Conservation (phyloP, 2,797 vertebrate genomes). For the Glossophaga mutica region DNA sequence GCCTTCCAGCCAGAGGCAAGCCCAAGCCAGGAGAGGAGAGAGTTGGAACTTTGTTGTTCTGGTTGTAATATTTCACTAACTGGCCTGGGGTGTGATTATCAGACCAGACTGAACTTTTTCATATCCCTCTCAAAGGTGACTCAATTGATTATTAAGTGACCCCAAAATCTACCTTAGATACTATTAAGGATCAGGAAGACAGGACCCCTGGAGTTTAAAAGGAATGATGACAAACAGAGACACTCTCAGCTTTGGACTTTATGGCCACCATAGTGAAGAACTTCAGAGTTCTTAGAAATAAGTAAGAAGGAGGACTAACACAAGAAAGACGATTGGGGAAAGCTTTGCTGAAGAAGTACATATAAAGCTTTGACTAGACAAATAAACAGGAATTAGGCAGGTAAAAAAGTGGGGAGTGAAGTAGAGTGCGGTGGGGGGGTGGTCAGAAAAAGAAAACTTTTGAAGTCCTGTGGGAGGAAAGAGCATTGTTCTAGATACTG, state of each 20-base stretch:
- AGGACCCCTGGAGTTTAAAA: not conserved
- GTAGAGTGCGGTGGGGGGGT: rapidly evolving
- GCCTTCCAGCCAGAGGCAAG: not conserved
- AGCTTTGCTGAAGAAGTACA: not conserved
- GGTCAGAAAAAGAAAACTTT: not conserved
- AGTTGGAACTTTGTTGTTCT: not conserved
- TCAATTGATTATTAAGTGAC: not conserved
- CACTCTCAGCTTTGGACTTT: not conserved
- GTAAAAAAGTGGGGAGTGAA: not conserved
- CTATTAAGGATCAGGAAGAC: not conserved
- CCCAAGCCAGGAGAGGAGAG: too few relatives aligned
- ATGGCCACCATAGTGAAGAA: not conserved
- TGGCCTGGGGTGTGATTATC: not conserved
- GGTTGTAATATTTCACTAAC: not conserved
- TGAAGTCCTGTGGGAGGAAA: not conserved
- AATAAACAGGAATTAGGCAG: not conserved
- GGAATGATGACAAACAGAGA: not conserved
- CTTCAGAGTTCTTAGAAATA: not conserved
- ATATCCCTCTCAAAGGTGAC: not conserved
- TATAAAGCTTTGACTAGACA: not conserved
- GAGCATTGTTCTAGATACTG: not conserved
- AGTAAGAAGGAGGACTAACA: not conserved
- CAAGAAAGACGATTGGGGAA: not conserved
- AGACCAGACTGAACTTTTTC: not conserved
- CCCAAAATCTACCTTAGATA: not conserved